These are phyloP conservation scores for Erpornis zantholeuca DNA, from an alignment of 2,113 vertebrate species.

Conservation along the genomic window DNA sequence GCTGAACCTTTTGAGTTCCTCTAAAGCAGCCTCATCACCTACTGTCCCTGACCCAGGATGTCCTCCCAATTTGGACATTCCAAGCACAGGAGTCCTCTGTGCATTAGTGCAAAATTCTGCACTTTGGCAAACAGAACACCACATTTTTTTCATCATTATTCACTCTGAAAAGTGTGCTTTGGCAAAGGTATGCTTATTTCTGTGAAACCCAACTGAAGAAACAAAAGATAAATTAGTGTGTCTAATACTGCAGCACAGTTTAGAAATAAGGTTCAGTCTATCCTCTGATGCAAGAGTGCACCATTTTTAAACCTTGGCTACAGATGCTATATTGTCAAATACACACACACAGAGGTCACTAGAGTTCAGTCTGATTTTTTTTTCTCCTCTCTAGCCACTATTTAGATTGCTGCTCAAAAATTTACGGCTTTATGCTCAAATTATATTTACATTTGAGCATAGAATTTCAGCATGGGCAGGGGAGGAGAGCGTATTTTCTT, in stretches of 20 bases:
- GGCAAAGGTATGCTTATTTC: not conserved
- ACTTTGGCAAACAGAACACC: not conserved
- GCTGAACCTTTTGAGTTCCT: not conserved
- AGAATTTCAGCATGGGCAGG: conserved; percentile 17
- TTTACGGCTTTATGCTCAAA: not conserved
- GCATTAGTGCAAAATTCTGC: not conserved
- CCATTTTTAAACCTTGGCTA: conserved; percentile 58
- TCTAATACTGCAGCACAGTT: conserved; percentile 3
- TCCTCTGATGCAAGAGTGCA: conserved; percentile 48
- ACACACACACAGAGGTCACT: not conserved
- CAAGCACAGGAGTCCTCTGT: not conserved
- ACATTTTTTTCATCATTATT: not conserved
- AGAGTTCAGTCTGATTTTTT: conserved; percentile 8
- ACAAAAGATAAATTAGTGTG: conserved; percentile 33
- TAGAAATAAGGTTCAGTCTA: conserved; percentile 40
- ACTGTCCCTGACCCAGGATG: not conserved
- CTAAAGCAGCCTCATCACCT: not conserved
- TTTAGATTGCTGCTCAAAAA: conserved; percentile 10
- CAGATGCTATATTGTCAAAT: conserved; percentile 18
- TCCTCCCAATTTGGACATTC: not conserved
- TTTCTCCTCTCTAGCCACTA: not conserved
- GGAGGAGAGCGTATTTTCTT: not conserved
- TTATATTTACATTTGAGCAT: conserved; percentile 38
- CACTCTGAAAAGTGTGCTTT: conserved; percentile 14
- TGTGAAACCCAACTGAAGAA: conserved; percentile 36